A percentile compares a stretch with the other conserved stretches of the same genome.
phyloP scores from a whole-genome alignment of 2,113 vertebrate species.

The Heteronetta atricapilla region DNA sequence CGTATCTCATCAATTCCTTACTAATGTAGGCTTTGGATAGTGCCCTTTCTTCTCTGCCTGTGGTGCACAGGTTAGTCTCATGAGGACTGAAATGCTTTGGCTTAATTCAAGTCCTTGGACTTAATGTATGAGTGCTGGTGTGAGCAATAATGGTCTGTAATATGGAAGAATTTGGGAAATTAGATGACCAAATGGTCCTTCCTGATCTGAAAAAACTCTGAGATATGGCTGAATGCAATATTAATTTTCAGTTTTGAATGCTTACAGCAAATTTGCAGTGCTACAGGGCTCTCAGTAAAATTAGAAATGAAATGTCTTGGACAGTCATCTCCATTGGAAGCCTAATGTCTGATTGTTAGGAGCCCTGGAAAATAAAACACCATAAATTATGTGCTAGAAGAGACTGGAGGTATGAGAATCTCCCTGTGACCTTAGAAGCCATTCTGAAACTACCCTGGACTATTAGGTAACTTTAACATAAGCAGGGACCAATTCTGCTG shows the following conservation, averaged over 20 bases:
- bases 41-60: not conserved
- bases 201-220: not conserved
- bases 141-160: not conserved
- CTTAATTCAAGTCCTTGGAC: not conserved
- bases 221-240: not conserved
- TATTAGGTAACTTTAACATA: not conserved
- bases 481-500: not conserved
- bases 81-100: not conserved
- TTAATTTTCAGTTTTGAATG: not conserved
- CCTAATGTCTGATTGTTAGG: not conserved
- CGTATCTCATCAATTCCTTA: not conserved
- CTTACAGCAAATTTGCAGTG: not conserved
- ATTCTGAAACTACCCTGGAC: not conserved
- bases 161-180: accelerated
- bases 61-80: not conserved
- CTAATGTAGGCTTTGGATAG: not conserved
- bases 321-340: not conserved
- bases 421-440: not conserved
- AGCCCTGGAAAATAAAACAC: not conserved
- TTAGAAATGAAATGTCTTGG: not conserved
- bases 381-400: not conserved
- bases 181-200: not conserved
- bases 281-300: not conserved
- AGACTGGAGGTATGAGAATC: accelerated
- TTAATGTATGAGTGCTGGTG: not conserved